A percentile compares a stretch with the other conserved stretches of the same genome.
These are phyloP conservation scores for cattle (Bos taurus) DNA, from an alignment of 2,113 vertebrate genomes.

Conservation along the genomic window ARS-UCD2.0 NC_037333.1:11688001-11688500, in stretches of 20 bases:
- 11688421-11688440: not conserved
- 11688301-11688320: not conserved
- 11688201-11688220: not conserved
- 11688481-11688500: not conserved
- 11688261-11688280: not conserved
- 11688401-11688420: not conserved
- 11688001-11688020: not conserved
- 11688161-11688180: not conserved
- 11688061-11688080: not conserved
- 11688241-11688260: not conserved
- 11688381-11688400: not conserved
- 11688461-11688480: not conserved
- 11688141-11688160: not conserved
- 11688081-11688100: not conserved
- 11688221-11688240: not conserved
- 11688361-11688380: not conserved
- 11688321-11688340: not conserved
- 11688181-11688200: not conserved
- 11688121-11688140: not conserved
- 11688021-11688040: not conserved
- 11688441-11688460: not conserved
- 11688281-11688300: not conserved
- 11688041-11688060: not conserved
- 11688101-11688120: not conserved
- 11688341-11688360: not conserved